Percentiles rank a stretch among this genome's conserved stretches.
phyloP scores from a whole-genome alignment of 2,888 invertebrate species.

The Tenthredo livida region DNA sequence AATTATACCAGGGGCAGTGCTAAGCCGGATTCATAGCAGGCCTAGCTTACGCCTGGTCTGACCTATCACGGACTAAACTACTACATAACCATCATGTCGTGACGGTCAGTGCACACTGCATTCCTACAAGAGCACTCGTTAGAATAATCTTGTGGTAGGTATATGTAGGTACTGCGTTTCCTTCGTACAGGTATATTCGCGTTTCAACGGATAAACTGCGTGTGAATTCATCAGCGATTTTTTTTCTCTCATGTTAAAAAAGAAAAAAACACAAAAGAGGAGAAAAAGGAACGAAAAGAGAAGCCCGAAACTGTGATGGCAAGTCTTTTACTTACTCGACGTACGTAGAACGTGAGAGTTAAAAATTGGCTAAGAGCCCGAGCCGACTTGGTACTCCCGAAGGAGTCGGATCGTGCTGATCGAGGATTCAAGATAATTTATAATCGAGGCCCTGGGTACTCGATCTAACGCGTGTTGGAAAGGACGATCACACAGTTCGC shows the following conservation, averaged over 20 bases:
- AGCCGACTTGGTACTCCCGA: constrained; percentile 17
- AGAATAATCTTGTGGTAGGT: neutral
- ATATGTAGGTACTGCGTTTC: neutral
- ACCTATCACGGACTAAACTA: constrained; percentile 8
- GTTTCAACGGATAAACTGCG: neutral
- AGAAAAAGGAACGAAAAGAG: constrained; percentile 45
- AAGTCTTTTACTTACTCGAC: constrained; percentile 43
- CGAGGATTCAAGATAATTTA: constrained; percentile 35
- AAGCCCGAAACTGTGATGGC: constrained; percentile 53
- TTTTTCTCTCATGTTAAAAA: neutral
- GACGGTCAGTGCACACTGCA: constrained; percentile 13
- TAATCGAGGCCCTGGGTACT: constrained; percentile 3
- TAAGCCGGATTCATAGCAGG: constrained; percentile 35
- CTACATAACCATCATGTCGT: constrained; percentile 11
- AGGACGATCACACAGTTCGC: neutral
- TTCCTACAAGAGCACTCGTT: neutral
- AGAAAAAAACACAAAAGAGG: neutral
- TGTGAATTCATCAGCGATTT: neutral
- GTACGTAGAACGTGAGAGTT: constrained; percentile 28
- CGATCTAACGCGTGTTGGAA: neutral
- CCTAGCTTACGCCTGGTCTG: constrained; percentile 11
- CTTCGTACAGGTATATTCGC: neutral
- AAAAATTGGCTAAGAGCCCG: constrained; percentile 47
- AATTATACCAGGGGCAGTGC: neutral
- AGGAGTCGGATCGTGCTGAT: constrained; percentile 38